phyloP scores from a whole-genome alignment of 2,888 invertebrate species.

The Andrena bucephala region DNA sequence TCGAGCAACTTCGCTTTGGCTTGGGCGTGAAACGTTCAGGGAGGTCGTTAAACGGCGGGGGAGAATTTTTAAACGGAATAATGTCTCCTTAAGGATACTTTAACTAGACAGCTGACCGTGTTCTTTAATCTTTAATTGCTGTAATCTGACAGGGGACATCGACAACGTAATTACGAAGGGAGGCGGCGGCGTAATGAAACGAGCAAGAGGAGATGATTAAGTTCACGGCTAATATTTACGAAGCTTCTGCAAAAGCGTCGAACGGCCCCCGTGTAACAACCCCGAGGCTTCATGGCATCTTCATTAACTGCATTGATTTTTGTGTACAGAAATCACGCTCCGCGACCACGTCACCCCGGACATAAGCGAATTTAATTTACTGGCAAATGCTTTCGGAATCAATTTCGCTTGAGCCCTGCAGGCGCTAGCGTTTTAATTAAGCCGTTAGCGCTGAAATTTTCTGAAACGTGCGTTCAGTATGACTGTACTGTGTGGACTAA shows the following conservation, averaged over 20 bases:
- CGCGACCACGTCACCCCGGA: not conserved
- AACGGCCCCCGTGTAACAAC: not conserved
- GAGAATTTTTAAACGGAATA: not conserved
- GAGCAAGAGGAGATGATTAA: constrained; percentile 47
- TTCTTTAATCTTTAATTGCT: constrained; percentile 46
- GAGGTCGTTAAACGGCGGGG: constrained; percentile 1
- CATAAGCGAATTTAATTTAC: constrained; percentile 24
- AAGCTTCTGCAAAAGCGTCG: constrained; percentile 26
- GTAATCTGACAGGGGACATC: constrained; percentile 14
- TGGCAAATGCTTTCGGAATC: not conserved
- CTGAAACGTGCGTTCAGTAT: not conserved
- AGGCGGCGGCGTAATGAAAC: constrained; percentile 44
- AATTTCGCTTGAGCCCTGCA: not conserved
- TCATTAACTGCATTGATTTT: constrained; percentile 21
- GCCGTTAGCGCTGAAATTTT: not conserved
- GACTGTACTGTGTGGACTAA: too few species aligned
- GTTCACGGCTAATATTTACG: constrained; percentile 46
- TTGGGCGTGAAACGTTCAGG: not conserved
- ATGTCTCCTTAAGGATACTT: not conserved
- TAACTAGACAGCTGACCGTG: constrained; percentile 32
- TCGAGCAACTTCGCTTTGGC: not conserved
- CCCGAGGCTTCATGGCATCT: not conserved
- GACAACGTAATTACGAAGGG: constrained; percentile 50
- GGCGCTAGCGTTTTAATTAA: constrained; percentile 16
- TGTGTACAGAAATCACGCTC: not conserved